A percentile compares a stretch with the other conserved stretches of the same genome.
These are phyloP conservation scores for Bucco capensis DNA, from an alignment of 2,113 vertebrate genomes.

Conservation along the genomic window DNA sequence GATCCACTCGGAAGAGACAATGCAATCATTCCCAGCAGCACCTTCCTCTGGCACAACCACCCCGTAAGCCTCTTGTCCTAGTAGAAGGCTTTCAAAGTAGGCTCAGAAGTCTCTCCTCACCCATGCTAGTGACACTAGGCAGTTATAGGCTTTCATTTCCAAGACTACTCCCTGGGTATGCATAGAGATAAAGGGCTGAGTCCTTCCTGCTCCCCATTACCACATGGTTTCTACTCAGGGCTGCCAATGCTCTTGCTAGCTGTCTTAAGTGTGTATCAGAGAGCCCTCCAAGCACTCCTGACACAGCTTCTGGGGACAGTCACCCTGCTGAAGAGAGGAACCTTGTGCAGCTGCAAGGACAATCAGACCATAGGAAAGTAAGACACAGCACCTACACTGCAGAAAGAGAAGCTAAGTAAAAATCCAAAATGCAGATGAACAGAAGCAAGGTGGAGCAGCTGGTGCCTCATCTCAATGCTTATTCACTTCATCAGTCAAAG, in stretches of 20 bases:
- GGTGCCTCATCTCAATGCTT: background rate
- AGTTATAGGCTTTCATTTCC: too few species aligned
- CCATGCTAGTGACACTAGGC: too few species aligned
- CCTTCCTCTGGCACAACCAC: constrained; percentile 70
- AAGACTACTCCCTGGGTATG: too few species aligned
- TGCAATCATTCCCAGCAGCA: constrained; percentile 71
- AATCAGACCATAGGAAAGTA: background rate
- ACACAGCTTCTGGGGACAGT: background rate
- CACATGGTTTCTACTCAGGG: too few species aligned
- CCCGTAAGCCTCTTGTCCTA: constrained; percentile 70
- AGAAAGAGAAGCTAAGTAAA: background rate
- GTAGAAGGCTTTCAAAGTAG: background rate
- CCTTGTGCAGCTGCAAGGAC: background rate
- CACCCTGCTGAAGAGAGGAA: background rate
- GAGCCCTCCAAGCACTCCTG: background rate
- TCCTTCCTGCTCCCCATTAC: too few species aligned
- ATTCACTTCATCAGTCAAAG: background rate
- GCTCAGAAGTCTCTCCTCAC: too few species aligned
- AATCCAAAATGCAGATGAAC: background rate
- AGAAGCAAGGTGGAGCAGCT: background rate
- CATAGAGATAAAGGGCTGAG: too few species aligned
- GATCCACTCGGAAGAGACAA: constrained; percentile 80
- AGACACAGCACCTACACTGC: background rate
- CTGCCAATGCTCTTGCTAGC: too few species aligned
- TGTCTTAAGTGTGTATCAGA: too few species aligned